Evolutionary conservation across 2,113 vertebrate species (phyloP).

Genomic region (Ameiurus melas): DNA sequence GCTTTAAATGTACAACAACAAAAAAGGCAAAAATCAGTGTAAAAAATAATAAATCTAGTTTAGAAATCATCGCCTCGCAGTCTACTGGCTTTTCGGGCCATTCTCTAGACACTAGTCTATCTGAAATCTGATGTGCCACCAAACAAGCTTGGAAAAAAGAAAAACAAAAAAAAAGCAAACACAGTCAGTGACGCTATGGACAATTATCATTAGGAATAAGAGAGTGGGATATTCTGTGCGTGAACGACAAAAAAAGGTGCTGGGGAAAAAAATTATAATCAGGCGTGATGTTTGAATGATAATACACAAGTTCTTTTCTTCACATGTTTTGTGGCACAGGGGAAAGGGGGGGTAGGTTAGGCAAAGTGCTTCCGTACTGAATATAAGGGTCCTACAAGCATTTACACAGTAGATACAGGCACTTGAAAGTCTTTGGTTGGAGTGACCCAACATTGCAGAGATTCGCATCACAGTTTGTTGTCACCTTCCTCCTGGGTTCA

Average conservation of each 20-base stretch:
- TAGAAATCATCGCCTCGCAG: neutral
- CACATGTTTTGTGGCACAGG: slow-evolving; percentile 52
- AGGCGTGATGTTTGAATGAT: neutral
- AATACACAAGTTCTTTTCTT: slow-evolving; percentile 33
- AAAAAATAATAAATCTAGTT: neutral
- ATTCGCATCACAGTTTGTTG: slow-evolving; percentile 83
- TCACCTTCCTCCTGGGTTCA: slow-evolving; percentile 79
- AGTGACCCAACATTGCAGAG: slow-evolving; percentile 95
- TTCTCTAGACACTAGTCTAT: neutral
- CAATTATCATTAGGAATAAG: neutral
- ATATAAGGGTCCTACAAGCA: slow-evolving; percentile 85
- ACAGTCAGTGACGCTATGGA: neutral
- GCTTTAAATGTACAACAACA: neutral
- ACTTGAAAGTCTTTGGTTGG: slow-evolving; percentile 99
- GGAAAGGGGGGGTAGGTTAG: slow-evolving; percentile 65
- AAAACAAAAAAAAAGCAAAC: slow-evolving; percentile 23
- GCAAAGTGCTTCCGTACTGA: slow-evolving; percentile 69
- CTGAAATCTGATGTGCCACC: neutral
- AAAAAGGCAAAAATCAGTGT: neutral
- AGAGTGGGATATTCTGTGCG: neutral
- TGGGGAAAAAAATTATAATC: neutral
- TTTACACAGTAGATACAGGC: slow-evolving; percentile 99
- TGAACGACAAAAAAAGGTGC: neutral
- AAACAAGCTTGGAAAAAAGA: slow-evolving; percentile 1
- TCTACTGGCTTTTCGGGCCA: neutral